Evolutionary conservation across 2,113 vertebrate species (phyloP), one percentile per base, ranked within the genome.

Genomic region (Sitta europaea): DNA sequence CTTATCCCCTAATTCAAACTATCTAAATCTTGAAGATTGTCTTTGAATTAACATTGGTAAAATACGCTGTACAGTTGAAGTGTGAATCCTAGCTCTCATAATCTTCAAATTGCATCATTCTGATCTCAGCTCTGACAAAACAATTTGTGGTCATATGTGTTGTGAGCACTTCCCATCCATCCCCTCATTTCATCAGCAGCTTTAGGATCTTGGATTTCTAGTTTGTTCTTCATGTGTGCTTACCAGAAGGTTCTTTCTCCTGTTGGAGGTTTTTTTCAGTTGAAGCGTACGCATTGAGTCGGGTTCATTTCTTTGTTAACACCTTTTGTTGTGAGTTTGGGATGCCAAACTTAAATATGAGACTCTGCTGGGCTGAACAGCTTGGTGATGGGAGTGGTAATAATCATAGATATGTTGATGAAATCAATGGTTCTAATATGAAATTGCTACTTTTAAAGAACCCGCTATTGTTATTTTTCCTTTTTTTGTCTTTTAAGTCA

Each of bases 391-490:
- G 92, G 88, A 97, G 97, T 95, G 95, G 91, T 97, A 96, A 97
- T 98, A 96, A 97, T 98, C 97, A 96, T 21, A 96, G 94, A 97
- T 94, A 95, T 96, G 93, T 92, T 96, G 93, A 94, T 92, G 95
- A 97, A 98, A 98, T 98, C 97, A 97, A 95, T 98, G 96, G 92
- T 93, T 96, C 73, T 98, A 97, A 98, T 98, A 98, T 94, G 94
- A 98, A 97, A 91, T 96, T 97, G 97, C 96, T 96, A 72, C 95
- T 98, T 97, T 92, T 93, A 96, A 96, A 97, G 96, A 96, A 95
- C 79, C 80, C 22, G 4, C 93, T 96, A 97, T 97, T 98, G 97
- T 98, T 96, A 93, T 97, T 97, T 90, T 96, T 91, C 67, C 81
- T 88, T 97, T 94, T 97, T 97, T 96, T 95, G 89, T 94, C 96